phyloP scores from a whole-genome alignment of 64 coral and sea anemone species.

The Montipora sp. region DNA sequence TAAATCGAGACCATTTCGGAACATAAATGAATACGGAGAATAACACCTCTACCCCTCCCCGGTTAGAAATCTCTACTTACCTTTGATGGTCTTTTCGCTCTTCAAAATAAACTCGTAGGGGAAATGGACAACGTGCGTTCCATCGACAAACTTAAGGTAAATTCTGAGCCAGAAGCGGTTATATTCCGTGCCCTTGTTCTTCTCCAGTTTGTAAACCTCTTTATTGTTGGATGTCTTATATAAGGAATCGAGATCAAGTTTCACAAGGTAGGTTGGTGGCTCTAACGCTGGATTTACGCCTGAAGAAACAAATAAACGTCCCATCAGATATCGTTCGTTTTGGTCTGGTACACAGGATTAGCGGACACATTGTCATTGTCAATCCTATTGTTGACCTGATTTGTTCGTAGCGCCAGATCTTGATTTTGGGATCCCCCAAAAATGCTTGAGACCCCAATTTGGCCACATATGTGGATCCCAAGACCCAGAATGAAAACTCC shows the following conservation, averaged over 20 bases:
- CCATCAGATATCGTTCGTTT: neutral
- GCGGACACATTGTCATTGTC: no score
- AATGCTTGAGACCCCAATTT: no score
- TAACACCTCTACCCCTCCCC: no score
- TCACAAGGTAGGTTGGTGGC: constrained; percentile 15
- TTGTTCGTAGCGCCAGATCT: no score
- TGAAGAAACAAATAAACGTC: neutral
- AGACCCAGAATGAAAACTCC: no score
- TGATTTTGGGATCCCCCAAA: no score
- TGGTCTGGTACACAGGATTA: no score
- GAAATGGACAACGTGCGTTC: constrained; percentile 30
- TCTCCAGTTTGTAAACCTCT: constrained; percentile 87
- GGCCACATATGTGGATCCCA: no score
- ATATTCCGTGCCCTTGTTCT: constrained; percentile 66
- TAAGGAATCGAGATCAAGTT: constrained; percentile 80
- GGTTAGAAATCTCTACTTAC: neutral
- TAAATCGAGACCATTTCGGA: no score
- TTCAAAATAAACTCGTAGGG: constrained; percentile 88
- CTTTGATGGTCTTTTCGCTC: constrained; percentile 53
- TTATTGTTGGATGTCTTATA: constrained; percentile 53
- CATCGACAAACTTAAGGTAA: constrained; percentile 41
- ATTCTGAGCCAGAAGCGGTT: constrained; percentile 75
- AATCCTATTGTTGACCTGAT: no score
- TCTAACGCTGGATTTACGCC: neutral
- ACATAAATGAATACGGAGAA: no score